These are phyloP conservation scores for Sitta carolinensis DNA, from an alignment of 2,797 vertebrate genomes.

Conservation along the genomic window DNA sequence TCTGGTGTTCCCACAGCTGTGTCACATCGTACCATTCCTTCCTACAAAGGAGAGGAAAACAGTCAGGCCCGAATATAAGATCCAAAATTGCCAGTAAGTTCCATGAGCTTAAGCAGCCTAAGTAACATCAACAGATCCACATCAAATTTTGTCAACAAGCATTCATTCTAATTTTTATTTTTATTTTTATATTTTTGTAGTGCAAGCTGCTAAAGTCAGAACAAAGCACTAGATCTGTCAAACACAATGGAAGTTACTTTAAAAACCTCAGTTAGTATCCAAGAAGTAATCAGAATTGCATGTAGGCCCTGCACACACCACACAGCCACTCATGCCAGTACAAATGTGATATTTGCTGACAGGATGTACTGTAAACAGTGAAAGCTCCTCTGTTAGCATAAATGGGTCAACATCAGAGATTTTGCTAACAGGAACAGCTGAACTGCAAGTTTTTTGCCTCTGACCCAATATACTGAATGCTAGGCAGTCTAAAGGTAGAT, in stretches of 20 bases:
- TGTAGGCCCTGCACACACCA: neutral
- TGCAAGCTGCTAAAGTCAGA: neutral
- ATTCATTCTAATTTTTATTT: neutral
- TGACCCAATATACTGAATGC: neutral
- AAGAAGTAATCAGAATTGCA: neutral
- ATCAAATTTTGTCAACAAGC: neutral
- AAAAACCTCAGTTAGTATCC: neutral
- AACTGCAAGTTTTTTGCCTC: neutral
- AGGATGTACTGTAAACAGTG: neutral
- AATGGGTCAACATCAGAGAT: neutral
- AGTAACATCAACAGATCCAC: neutral
- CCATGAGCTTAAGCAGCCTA: neutral
- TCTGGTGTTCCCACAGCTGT: constrained; percentile 98
- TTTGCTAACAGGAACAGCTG: neutral
- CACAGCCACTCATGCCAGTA: neutral
- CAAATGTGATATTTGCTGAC: neutral
- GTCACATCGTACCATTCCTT: constrained; percentile 99
- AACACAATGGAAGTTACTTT: neutral
- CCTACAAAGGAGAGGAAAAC: constrained; percentile 73
- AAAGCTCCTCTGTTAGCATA: neutral
- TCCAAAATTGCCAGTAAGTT: neutral
- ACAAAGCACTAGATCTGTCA: neutral
- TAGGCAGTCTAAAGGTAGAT: neutral
- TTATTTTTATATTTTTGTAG: neutral
- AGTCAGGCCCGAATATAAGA: neutral